phyloP scores from a whole-genome alignment of 2,797 vertebrate genomes.

The Enteromius radiatus region DNA sequence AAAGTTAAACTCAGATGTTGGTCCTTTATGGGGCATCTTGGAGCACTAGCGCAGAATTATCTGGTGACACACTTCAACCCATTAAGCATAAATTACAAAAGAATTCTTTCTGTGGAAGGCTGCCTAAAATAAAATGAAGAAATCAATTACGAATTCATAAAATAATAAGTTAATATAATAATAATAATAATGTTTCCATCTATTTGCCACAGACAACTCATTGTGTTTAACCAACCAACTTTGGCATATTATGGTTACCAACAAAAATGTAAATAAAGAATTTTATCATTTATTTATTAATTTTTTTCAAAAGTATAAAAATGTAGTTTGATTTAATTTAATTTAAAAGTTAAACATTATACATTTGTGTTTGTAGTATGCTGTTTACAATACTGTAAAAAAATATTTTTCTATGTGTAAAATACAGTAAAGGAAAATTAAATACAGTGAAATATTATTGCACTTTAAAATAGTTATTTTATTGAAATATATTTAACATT shows the following conservation, averaged over 20 bases:
- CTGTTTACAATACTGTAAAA: no score
- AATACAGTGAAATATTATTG: neutral
- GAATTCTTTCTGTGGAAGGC: neutral
- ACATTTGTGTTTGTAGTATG: neutral
- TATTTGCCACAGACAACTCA: neutral
- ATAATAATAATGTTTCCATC: neutral
- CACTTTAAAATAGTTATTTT: neutral
- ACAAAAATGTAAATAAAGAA: neutral
- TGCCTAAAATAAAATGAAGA: slow-evolving; percentile 3
- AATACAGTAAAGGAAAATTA: no score
- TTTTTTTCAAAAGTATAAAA: no score
- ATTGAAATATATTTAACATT: neutral
- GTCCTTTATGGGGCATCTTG: neutral
- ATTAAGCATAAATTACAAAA: slow-evolving; percentile 9
- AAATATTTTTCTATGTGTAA: neutral
- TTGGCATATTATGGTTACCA: neutral
- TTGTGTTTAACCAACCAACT: neutral
- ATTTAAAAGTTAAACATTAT: no score
- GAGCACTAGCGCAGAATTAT: neutral
- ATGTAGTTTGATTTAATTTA: no score
- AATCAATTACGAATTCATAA: neutral
- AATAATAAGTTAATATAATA: neutral
- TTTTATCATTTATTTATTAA: no score
- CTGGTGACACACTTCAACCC: slow-evolving; percentile 13
- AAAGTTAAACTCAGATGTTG: slow-evolving; percentile 16